Evolutionary conservation across 2,888 invertebrate species (phyloP).

Genomic region (Tetheella fluctuosa): DNA sequence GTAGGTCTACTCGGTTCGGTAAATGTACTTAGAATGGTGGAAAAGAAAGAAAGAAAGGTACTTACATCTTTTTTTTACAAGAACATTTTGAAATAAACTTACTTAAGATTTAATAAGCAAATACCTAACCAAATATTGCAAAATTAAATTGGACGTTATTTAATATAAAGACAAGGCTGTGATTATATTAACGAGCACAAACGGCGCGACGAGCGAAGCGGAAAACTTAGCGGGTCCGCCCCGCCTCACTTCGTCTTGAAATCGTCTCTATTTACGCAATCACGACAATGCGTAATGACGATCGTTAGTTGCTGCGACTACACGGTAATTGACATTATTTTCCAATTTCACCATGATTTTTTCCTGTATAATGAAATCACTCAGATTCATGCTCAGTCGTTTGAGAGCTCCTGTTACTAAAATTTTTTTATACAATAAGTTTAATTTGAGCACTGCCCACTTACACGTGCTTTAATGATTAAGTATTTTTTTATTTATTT

Average conservation of each 20-base stretch:
- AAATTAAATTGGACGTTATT: constrained; percentile 56
- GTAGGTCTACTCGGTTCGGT: too few relatives aligned
- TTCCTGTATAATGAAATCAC: constrained; percentile 72
- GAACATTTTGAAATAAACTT: constrained; percentile 6
- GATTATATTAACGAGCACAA: constrained; percentile 72
- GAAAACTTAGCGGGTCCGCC: constrained; percentile 65
- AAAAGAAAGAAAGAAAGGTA: too few relatives aligned
- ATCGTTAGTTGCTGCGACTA: constrained; percentile 71
- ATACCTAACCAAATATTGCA: constrained; percentile 18
- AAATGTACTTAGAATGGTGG: too few relatives aligned
- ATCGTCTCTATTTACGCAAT: constrained; percentile 77
- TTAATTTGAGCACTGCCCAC: neutral
- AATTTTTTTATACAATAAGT: constrained; percentile 16
- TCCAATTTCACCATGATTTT: constrained; percentile 76
- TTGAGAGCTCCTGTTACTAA: constrained; percentile 5
- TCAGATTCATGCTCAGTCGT: constrained; percentile 62
- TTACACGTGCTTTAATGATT: neutral
- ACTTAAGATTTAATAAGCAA: neutral
- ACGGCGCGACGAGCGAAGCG: constrained; percentile 68
- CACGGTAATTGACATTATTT: constrained; percentile 82
- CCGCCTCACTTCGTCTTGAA: constrained; percentile 68
- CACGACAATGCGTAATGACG: constrained; percentile 79
- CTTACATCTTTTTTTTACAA: too few relatives aligned
- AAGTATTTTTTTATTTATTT: neutral
- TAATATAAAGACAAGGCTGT: constrained; percentile 51